These are phyloP conservation scores for Sebastolobus altivelis DNA, from an alignment of 2,797 vertebrate genomes.

Conservation along the genomic window DNA sequence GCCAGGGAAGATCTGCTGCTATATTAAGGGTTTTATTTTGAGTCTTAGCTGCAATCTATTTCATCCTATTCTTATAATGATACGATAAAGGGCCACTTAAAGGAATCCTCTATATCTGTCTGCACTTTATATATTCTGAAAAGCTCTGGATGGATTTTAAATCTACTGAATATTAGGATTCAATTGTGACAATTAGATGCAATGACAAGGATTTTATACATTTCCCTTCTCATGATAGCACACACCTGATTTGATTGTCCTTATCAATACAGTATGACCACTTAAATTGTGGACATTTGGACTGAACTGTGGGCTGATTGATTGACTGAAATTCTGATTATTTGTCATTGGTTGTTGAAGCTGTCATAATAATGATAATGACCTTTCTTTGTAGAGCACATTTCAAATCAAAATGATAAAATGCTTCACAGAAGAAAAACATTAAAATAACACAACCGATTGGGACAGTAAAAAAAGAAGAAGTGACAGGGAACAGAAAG, in stretches of 20 bases:
- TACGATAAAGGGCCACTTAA: constrained; percentile 43
- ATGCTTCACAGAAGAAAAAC: no score
- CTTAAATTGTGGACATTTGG: neutral
- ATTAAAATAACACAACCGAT: neutral
- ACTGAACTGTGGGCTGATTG: neutral
- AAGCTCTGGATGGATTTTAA: neutral
- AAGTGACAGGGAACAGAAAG: neutral
- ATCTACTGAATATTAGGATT: constrained; percentile 7
- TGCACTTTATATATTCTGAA: constrained; percentile 1
- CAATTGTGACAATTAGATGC: neutral
- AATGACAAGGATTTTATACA: neutral
- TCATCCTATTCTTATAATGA: constrained; percentile 37
- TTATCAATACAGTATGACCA: neutral
- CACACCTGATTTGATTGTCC: neutral
- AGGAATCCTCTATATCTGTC: constrained; percentile 32
- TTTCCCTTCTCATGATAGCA: neutral
- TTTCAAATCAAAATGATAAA: neutral
- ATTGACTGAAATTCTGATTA: neutral
- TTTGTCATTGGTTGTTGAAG: neutral
- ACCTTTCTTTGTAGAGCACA: no score
- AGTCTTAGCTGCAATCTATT: constrained; percentile 27
- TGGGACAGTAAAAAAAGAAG: neutral
- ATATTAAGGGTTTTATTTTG: constrained; percentile 42
- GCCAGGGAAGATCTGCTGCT: constrained; percentile 24
- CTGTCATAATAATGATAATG: neutral